Base-by-base conservation (phyloP, 2,888 invertebrate species). In the Shargacucullia verbasci region DNA sequence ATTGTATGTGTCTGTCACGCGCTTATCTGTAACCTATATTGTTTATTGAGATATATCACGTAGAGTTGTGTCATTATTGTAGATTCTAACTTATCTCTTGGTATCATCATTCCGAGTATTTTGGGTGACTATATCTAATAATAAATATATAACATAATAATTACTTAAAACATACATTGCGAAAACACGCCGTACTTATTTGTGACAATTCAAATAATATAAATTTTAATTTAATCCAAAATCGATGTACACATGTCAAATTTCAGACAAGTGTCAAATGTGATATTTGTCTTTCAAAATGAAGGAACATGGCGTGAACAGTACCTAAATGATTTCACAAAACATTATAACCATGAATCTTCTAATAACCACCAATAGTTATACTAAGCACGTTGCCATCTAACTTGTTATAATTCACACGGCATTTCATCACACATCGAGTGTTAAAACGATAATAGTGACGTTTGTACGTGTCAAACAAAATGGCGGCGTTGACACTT, bases 11-110 rank as follows among this genome's bases (percentile, higher is more conserved):
- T 75, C 47, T 43, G 57, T 34, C 56, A 62, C 58, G 56, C 37
- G 38, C 41, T 53, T 65, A 56, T 65, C 56, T 5, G 46, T 68
- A 62, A 76, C 76, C 66, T 57, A 58, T 13, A 55, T 65, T 49
- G 37, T 43, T 33, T 57, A 58, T 50, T 27, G 43, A 64, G 71
- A 71, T 68, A 55, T 11, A 29, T 11, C 76, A 76, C 61, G 76
- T 72, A 33, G 13, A 14, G 11, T 33, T 33, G 29, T n/a, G 31
- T 15, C 14, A 33, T 31, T 11, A 14, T 1, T 33, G 11, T 44
- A 33, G 12, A 10, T 33, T 33, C 1, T 9, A 4, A 29, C 2
- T 29, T 29, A 29, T 29, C 29, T 29, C 29, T 29, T 29, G 7
- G 1, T 29, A 5, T 12, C 34, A 34, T n/a, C 5, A 12, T 34